These are phyloP conservation scores for Sylvietta virens DNA, from an alignment of 2,113 vertebrate genomes.

Conservation along the genomic window DNA sequence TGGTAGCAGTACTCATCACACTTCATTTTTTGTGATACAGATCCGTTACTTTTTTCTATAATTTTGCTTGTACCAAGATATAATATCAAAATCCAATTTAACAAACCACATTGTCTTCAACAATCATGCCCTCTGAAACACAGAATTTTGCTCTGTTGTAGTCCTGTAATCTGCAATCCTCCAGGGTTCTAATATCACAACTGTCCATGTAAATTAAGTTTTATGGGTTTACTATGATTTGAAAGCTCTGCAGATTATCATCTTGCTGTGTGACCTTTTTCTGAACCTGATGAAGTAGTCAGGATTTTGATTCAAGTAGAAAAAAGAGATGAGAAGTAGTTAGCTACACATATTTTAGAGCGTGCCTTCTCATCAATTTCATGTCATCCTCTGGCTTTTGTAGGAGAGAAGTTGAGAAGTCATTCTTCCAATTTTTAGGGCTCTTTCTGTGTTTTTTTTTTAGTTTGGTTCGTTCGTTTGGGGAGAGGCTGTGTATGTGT, in stretches of 20 bases:
- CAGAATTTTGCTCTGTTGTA: neutral
- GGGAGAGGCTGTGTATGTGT: accelerated
- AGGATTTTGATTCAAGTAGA: neutral
- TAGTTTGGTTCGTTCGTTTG: neutral
- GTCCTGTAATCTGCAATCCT: neutral
- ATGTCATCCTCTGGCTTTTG: neutral
- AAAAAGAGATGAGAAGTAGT: neutral
- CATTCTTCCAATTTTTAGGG: neutral
- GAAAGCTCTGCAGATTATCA: neutral
- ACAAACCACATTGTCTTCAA: neutral
- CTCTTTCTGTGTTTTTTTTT: neutral
- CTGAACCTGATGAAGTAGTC: constrained; percentile 9
- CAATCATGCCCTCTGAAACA: neutral
- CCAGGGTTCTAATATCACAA: neutral
- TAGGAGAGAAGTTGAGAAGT: neutral
- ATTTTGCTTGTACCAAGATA: neutral
- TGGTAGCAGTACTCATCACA: neutral
- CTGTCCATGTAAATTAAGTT: constrained; percentile 5
- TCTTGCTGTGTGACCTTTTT: neutral
- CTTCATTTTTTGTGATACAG: neutral
- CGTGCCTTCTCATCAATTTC: neutral
- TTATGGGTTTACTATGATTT: neutral
- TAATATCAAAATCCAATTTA: neutral
- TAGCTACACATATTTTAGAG: neutral
- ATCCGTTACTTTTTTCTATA: neutral